Evolutionary conservation across 2,888 invertebrate species (phyloP).

Genomic region (Malthinus flaveolus): DNA sequence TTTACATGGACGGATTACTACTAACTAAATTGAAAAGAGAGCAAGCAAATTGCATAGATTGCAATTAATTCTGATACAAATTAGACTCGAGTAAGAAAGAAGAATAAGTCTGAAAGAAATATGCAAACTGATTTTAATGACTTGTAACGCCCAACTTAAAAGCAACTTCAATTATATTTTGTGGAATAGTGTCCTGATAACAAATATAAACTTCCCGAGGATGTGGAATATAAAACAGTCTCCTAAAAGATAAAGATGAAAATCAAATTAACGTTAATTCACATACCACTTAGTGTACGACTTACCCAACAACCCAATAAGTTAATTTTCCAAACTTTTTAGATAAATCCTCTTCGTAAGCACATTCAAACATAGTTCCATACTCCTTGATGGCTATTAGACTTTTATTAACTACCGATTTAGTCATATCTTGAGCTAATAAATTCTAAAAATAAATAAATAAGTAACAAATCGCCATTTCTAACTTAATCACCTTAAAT

Average conservation of each 20-base stretch:
- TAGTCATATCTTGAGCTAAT: conserved; percentile 53
- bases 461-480: conserved; percentile 4
- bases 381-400: conserved; percentile 82
- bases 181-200: conserved; percentile 82
- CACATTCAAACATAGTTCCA: conserved; percentile 74
- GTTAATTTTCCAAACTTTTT: conserved; percentile 57
- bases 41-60: no score
- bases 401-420: conserved; percentile 67
- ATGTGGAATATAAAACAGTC: conserved; percentile 76
- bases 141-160: conserved; percentile 68
- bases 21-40: no score
- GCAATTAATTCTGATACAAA: no score
- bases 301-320: conserved; percentile 83
- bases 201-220: conserved; percentile 84
- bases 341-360: conserved; percentile 52
- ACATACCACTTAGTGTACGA: conserved; percentile 3
- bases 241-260: conserved; percentile 40
- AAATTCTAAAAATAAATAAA: conserved; percentile 47
- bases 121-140: conserved; percentile 34
- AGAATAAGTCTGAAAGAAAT: neutral
- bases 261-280: no score
- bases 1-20: no score
- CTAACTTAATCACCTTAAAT: conserved; percentile 53
- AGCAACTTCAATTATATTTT: conserved; percentile 87
- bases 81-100: no score